Base-by-base conservation (phyloP, 2,888 invertebrate genomes). In the Drosophila austrosaltans region DNA sequence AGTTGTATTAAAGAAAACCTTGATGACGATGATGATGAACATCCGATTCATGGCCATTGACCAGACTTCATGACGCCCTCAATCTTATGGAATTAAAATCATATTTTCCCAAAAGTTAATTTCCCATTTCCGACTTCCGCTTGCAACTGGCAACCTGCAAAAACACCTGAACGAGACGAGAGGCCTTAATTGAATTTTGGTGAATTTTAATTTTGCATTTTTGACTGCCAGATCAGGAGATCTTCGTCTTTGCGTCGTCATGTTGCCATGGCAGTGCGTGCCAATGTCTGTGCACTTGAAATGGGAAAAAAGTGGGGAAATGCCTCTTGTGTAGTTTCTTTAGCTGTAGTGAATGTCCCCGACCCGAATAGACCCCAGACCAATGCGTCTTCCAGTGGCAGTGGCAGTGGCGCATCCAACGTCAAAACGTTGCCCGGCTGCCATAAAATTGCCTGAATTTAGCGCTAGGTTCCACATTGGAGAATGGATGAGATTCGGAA, bases 371-470 rank as follows among this genome's bases (percentile, higher is more conserved):
- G 57, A 60, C 67, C 42, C 66, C 81, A 83, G 84, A 80, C 72
- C 54, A 83, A 83, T 83, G 83, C 73, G 69, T 83, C 83, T 83
- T 83, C 75, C 86, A 87, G 87, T 77, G 86, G 82, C 81, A 75
- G 25, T 6, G 4, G 4, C 20, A 75, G 25, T 6, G 4, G 4
- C 20, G 44, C 87, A 85, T 72, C 72, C 78, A 72, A 86, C 76
- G 89, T 86, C 83, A 88, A 75, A 88, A 86, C 65, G 65, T 66
- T 71, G 76, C 78, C 61, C 59, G 67, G 32, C 69, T 82, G 83
- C 85, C 89, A 86, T 86, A 80, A 86, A 86, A 89, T 86, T 86
- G 89, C 87, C 87, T 80, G 87, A 89, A 89, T 89, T 85, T 85
- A 85, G 87, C 85, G 89, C 82, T 88, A 77, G 82, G 75, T 73